phyloP scores from a whole-genome alignment of 2,113 vertebrate species.

The Saimiri boliviensis region DNA sequence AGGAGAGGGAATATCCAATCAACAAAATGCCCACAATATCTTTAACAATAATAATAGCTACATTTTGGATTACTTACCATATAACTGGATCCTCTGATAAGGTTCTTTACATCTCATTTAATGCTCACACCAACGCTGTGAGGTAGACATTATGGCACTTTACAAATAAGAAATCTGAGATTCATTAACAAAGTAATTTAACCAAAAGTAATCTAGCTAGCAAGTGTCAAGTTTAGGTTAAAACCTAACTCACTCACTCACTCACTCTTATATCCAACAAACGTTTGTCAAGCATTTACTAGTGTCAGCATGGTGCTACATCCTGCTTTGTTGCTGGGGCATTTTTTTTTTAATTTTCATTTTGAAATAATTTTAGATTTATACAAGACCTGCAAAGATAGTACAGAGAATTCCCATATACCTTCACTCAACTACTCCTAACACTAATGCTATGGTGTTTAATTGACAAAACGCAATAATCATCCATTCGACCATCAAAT shows the following conservation, averaged over 20 bases:
- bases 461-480: background rate
- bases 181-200: background rate
- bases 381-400: background rate
- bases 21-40: background rate
- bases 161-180: conserved; percentile 1
- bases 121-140: background rate
- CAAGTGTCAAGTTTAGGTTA: background rate
- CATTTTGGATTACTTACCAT: background rate
- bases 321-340: background rate
- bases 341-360: background rate
- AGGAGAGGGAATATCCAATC: background rate
- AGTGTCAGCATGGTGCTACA: background rate
- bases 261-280: background rate
- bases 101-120: conserved; percentile 23
- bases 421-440: background rate
- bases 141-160: background rate
- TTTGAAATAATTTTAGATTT: background rate
- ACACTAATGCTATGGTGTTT: background rate
- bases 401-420: background rate
- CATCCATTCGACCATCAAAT: background rate
- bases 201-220: background rate
- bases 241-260: background rate
- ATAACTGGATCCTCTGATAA: background rate
- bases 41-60: background rate
- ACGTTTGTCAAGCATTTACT: background rate